These are phyloP conservation scores for Neolamprologus falcicula DNA, from an alignment of 2,113 vertebrate species.

Conservation along the genomic window DNA sequence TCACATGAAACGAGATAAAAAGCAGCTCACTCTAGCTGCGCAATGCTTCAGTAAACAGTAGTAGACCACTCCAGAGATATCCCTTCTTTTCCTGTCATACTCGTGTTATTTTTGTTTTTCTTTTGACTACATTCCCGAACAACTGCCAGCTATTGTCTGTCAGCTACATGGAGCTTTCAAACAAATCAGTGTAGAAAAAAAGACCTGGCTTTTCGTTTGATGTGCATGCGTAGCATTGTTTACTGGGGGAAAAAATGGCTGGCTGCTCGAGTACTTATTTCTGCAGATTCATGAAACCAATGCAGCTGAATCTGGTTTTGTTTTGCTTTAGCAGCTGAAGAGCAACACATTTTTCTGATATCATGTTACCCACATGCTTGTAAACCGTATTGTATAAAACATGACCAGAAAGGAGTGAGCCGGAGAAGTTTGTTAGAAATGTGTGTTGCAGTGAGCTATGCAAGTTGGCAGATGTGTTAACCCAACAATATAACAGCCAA, in stretches of 20 bases:
- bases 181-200: not conserved
- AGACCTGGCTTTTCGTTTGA: not conserved
- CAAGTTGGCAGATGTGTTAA: not conserved
- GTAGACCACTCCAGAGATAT: not conserved
- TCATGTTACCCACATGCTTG: not conserved
- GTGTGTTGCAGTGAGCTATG: not conserved
- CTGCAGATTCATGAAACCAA: not conserved
- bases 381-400: not conserved
- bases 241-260: not conserved
- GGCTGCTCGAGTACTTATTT: not conserved
- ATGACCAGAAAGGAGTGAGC: not conserved
- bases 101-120: not conserved
- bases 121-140: not conserved
- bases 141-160: not conserved
- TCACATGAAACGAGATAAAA: not conserved
- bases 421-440: not conserved
- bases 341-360: not conserved
- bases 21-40: not conserved
- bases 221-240: not conserved
- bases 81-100: not conserved
- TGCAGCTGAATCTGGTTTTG: not conserved
- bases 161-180: not conserved
- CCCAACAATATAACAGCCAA: not conserved
- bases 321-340: not conserved
- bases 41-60: not conserved